Evolutionary conservation across 2,888 invertebrate species (phyloP), one percentile per base, ranked within the genome.

Genomic region (Lasiommata megera): DNA sequence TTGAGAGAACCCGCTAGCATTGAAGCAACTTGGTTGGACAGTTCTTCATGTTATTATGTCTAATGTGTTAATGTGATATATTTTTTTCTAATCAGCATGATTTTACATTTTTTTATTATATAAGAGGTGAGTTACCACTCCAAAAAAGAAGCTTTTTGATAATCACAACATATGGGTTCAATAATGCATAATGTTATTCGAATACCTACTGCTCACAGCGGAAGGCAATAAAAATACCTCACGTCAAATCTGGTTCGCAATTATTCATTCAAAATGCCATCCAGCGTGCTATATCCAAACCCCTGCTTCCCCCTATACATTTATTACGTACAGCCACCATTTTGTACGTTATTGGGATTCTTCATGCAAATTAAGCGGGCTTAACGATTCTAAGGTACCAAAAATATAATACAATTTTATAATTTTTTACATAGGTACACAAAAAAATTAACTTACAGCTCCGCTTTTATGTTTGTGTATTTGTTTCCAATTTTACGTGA

Each of bases 181-280:
- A 69, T 69, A 72, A 69, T 67, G 68, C 34, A 34, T 34, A 65
- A 69, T 73, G 71, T 73, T 72, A 78, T 80, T 80, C 73, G 75
- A 74, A 83, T 81, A 79, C 34, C 34, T 34, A 34, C 78, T 73
- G 77, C 73, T 74, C 76, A 73, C 75, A 72, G 70, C 67, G 74
- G 73, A 65, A 69, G 75, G 81, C 76, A 87, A 87, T 87, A 88
- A 86, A 88, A 87, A 88, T 87, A 79, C 82, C 82, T 80, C 75
- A 72, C 75, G 81, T 86, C 86, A 86, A 87, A 86, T 86, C 82
- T 80, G 74, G 69, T 72, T 73, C 71, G 79, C 81, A 76, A 86
- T 87, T 84, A 84, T 83, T 88, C 84, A 87, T 85, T 83, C 74
- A 71, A 79, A 83, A 86, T 86, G 77, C 81, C 81, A 82, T 79